Base-by-base conservation (phyloP, 2,113 vertebrate genomes). In the Ovibos moschatus region DNA sequence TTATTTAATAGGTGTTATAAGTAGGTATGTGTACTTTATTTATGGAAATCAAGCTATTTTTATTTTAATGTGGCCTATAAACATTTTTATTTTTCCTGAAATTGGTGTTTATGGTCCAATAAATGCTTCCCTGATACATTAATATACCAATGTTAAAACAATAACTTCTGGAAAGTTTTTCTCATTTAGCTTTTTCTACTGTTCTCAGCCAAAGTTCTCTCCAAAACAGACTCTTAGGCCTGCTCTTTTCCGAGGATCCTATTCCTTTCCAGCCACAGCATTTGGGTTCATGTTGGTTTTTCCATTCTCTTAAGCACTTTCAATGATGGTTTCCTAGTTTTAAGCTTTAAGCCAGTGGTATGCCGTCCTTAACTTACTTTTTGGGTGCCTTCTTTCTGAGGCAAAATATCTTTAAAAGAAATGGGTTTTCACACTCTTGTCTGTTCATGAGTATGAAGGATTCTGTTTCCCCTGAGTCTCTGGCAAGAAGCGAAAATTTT, bases 1-100 rank as follows among this genome's bases (percentile, higher is more conserved):
- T 79, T 85, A 94, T 92, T 96, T 97, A 97, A 90, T 92, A 95
- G 67, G 33, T 91, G n/a, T 89, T 95, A 7, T 84, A 79, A 91
- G 88, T 91, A 85, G 85, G 45, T 96, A 95, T 71, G 47, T 88
- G 23, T 55, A 91, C 85, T 96, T 98, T 97, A 97, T 95, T 97
- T 98, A 87, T 94, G 87, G 45, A 89, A 81, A 51, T 96, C 95
- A 92, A 97, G 64, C 90, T 94, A 51, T 91, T 96, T 97, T 94
- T 95, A 95, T 96, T 92, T 90, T 97, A 95, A 92, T 95, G 83
- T 92, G 89, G 28, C 62, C 50, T 95, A 84, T 85, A 81, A 51
- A 87, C 57, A 94, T 60, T 97, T 97, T 94, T 78, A 71, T 83
- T 95, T 95, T 58, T 78, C n/a, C 85, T 96, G 90, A 74, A 97